These are phyloP conservation scores for Luscinia megarhynchos DNA, from an alignment of 2,797 vertebrate species.

Conservation along the genomic window DNA sequence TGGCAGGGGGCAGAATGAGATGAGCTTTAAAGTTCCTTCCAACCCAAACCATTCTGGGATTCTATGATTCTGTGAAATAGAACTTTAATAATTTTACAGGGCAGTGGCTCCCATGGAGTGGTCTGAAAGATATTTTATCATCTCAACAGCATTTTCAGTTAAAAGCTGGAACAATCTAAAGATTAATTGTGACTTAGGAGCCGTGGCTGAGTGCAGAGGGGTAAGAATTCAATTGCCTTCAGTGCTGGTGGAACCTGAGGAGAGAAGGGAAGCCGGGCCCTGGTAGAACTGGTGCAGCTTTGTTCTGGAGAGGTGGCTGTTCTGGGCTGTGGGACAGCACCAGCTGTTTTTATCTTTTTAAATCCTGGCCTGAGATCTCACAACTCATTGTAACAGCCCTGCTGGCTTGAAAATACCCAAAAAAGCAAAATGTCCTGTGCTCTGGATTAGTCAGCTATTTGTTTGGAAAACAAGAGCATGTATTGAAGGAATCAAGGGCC, in stretches of 20 bases:
- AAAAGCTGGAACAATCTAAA: background rate
- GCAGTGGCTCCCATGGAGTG: background rate
- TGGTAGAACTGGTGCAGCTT: background rate
- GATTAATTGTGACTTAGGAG: background rate
- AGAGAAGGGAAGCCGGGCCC: background rate
- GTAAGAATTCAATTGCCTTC: background rate
- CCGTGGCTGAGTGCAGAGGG: accelerated
- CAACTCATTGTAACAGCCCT: background rate
- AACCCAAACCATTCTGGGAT: background rate
- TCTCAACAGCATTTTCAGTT: background rate
- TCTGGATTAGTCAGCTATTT: background rate
- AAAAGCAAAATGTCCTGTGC: background rate
- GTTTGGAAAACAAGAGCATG: background rate
- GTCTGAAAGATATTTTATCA: background rate
- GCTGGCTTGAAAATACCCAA: background rate
- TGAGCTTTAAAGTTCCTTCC: background rate
- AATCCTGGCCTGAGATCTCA: background rate
- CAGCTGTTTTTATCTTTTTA: background rate
- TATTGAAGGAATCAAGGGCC: background rate
- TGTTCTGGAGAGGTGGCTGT: background rate
- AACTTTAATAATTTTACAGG: background rate
- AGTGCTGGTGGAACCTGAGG: background rate
- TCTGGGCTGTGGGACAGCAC: background rate
- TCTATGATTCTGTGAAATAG: background rate
- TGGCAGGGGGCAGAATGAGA: accelerated